Conservation (phyloP, 2,113 vertebrate species). For the Turdus rufiventris region DNA sequence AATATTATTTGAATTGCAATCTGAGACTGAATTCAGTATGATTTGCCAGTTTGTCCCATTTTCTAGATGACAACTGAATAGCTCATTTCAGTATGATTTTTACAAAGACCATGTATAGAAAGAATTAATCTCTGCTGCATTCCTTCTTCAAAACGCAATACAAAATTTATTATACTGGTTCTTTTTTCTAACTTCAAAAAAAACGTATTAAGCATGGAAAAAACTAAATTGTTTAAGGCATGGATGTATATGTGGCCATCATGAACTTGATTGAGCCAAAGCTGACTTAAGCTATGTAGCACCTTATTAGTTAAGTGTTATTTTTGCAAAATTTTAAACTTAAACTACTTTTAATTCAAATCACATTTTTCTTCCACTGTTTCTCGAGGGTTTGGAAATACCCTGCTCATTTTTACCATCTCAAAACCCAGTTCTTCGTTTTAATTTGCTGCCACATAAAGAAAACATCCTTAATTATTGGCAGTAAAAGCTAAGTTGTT, state of each 20-base stretch:
- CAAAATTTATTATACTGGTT: neutral
- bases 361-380: neutral
- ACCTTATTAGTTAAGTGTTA: neutral
- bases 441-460: neutral
- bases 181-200: neutral
- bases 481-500: neutral
- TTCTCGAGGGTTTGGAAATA: neutral
- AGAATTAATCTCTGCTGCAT: neutral
- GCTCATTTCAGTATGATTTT: neutral
- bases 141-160: neutral
- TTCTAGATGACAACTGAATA: neutral
- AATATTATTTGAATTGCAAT: neutral
- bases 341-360: neutral
- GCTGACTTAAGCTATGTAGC: neutral
- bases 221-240: neutral
- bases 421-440: neutral
- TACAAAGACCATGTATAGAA: neutral
- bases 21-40: neutral
- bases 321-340: neutral
- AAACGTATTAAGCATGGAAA: neutral
- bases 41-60: neutral
- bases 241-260: neutral
- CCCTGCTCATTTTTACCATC: neutral
- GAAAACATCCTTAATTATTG: neutral
- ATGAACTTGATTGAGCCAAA: neutral